Percentiles rank a stretch among this genome's conserved stretches.
Conservation (phyloP, 2,888 invertebrate species). For the Caenorhabditis drosophilae region DNA sequence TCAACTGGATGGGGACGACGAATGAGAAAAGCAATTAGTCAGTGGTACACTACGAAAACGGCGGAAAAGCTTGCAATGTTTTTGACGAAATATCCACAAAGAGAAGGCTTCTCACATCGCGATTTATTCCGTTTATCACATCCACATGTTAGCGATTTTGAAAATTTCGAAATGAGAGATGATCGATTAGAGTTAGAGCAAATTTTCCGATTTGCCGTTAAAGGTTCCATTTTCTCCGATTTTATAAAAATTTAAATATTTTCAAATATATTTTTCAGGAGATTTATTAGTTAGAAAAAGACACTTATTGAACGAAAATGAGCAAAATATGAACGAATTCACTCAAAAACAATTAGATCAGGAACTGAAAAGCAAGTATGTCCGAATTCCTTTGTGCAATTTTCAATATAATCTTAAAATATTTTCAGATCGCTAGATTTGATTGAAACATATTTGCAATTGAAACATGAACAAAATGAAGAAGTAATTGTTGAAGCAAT, state of each 20-base stretch:
- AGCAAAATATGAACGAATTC: not conserved
- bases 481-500: conserved; percentile 36
- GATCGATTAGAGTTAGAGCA: conserved; percentile 54
- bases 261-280: not conserved
- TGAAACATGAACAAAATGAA: conserved; percentile 41
- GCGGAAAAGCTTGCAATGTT: conserved; percentile 76
- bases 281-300: conserved; percentile 8
- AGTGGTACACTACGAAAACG: conserved; percentile 75
- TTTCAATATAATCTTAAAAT: not conserved
- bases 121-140: conserved; percentile 75
- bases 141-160: conserved; percentile 11
- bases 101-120: conserved; percentile 79
- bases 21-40: conserved; percentile 75
- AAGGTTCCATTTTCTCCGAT: conserved; percentile 29
- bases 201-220: conserved; percentile 56
- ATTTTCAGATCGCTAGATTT: conserved; percentile 46
- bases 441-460: conserved; percentile 41
- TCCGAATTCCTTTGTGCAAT: conserved; percentile 10
- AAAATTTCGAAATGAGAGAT: conserved; percentile 2
- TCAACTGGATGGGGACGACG: conserved; percentile 75
- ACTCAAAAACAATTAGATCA: conserved; percentile 37
- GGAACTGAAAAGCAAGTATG: conserved; percentile 44
- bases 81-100: conserved; percentile 76
- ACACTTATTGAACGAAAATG: conserved; percentile 3
- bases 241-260: not conserved